Conservation (phyloP, 2,797 vertebrate species). For the Labeo calbasu region DNA sequence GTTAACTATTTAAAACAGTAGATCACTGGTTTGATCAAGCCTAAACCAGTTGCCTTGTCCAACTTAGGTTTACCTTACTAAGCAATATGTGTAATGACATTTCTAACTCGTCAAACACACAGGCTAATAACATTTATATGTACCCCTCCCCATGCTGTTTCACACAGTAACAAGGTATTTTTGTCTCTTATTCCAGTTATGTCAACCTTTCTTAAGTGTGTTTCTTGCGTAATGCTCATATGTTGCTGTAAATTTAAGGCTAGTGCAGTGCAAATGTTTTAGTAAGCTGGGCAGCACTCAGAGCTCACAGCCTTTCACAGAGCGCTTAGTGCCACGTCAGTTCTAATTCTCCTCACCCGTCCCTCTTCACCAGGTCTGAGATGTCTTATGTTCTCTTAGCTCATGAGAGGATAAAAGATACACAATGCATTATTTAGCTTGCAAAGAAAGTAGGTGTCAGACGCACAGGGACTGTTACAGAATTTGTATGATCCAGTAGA, state of each 20-base stretch:
- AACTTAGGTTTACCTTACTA: neutral
- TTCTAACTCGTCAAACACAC: slow-evolving; percentile 1
- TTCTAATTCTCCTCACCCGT: slow-evolving; percentile 48
- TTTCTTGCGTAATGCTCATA: slow-evolving; percentile 24
- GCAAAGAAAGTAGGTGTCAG: neutral
- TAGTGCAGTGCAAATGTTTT: slow-evolving; percentile 41
- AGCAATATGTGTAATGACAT: neutral
- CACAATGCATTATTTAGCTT: slow-evolving; percentile 7
- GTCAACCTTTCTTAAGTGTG: slow-evolving; percentile 24
- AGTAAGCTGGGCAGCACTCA: slow-evolving; percentile 40
- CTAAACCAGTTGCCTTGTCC: neutral
- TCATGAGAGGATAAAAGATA: slow-evolving; percentile 22
- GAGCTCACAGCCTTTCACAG: slow-evolving; percentile 41
- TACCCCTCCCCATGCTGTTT: neutral
- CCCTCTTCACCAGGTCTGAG: slow-evolving; percentile 36
- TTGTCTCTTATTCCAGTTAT: slow-evolving; percentile 5
- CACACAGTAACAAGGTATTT: neutral
- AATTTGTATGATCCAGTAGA: neutral
- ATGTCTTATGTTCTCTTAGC: slow-evolving; percentile 38
- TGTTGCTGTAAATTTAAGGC: slow-evolving; percentile 36
- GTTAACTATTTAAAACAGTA: neutral
- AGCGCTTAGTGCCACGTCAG: slow-evolving; percentile 44
- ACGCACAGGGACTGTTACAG: neutral
- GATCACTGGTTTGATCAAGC: neutral
- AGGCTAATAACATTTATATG: neutral